Base-by-base conservation (phyloP, 2,113 vertebrate species). In the Coryphaenoides rupestris region DNA sequence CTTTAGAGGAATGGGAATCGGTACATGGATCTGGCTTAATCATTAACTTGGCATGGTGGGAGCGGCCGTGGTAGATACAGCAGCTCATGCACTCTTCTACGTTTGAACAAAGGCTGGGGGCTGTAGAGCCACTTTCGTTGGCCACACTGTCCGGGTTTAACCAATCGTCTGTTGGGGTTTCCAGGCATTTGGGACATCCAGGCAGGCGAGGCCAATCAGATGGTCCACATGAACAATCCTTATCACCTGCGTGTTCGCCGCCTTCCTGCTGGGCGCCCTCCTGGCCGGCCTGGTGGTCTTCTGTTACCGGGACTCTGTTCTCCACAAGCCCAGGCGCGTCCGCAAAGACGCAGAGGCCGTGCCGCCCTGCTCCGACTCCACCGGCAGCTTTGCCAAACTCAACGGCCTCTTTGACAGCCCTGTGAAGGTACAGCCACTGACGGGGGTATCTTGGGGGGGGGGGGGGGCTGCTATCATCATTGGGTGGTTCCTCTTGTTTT, bases 201-300 rank as follows among this genome's bases (percentile, higher is more conserved):
- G 68, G 93, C 94, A 14, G 94, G 93, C 75, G 95, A 98, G 46
- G 93, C 93, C 68, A 96, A 94, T 88, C 96, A 98, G 91, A 94
- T 99, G 96, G 97, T 99, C 17, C 97, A 98, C 77, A 95, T 98
- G 95, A 98, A 98, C 73, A n/a, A 96, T 99, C 83, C 92, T 99
- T 79, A 98, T 98, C 91, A 96, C 95, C 72, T 99, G 96, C 68
- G 96, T 99, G 76, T 94, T 99, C 66, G 96, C 93, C 0, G 96
- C 96, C 26, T 99, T 99, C 72, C 93, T 99, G 4, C 89, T 96
- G 87, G 97, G 97, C 45, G 97, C 97, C 0, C 94, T 97, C 77
- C 92, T 99, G 21, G 96, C 96, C 1, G 96, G 96, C 13, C 90
- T 98, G 74, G 93, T 95, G 0, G 96, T 98, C 5, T 99, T 98